Conservation (phyloP, 2,888 invertebrate genomes). For the Embidobia sp. region DNA sequence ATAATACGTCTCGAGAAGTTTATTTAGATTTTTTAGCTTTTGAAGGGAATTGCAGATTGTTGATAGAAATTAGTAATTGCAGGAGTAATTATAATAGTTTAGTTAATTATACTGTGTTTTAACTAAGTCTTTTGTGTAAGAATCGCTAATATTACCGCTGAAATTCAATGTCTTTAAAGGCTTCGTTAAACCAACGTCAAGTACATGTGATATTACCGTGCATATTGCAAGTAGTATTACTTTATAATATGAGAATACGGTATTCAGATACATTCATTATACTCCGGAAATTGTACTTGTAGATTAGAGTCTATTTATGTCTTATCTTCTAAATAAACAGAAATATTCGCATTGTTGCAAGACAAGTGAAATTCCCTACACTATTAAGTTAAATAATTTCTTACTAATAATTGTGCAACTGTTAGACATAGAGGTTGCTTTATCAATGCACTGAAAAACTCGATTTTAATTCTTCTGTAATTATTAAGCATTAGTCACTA, state of each 20-base stretch:
- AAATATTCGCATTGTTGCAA: slow-evolving; percentile 1
- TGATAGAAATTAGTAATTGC: no score
- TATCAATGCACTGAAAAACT: no score
- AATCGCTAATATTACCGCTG: neutral
- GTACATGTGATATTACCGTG: slow-evolving; percentile 5
- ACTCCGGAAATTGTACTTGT: slow-evolving; percentile 12
- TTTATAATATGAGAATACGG: slow-evolving; percentile 24
- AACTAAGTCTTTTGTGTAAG: slow-evolving; percentile 7
- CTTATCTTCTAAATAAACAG: slow-evolving; percentile 22
- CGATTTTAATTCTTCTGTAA: no score
- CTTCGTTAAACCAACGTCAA: slow-evolving; percentile 1
- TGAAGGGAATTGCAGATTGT: no score
- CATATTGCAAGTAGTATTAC: slow-evolving; percentile 27
- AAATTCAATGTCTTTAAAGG: slow-evolving; percentile 2
- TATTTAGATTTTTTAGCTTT: no score
- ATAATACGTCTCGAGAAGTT: no score
- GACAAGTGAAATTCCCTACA: neutral
- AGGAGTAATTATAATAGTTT: no score
- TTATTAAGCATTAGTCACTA: no score
- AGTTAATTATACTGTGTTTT: no score
- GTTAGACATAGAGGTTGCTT: neutral
- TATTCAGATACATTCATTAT: slow-evolving; percentile 40
- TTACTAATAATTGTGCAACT: neutral
- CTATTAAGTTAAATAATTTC: neutral
- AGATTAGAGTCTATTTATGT: slow-evolving; percentile 7